Percentiles rank a stretch among this genome's conserved stretches.
Conservation (phyloP, 2,797 vertebrate species). For the Cossypha heuglini region DNA sequence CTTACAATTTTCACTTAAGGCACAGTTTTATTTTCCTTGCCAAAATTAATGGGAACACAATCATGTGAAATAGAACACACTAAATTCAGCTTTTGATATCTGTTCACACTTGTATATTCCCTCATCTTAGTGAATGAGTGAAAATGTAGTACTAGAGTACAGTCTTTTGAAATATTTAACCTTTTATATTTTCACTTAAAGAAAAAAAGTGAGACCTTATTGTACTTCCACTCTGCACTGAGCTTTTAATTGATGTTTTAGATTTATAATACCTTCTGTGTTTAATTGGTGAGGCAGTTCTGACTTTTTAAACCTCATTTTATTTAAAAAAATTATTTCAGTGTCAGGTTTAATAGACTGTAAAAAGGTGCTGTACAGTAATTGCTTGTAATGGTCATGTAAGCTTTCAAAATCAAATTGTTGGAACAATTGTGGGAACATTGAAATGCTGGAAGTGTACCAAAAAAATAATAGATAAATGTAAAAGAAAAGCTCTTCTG, state of each 20-base stretch:
- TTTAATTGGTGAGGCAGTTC: background rate
- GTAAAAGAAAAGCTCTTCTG: background rate
- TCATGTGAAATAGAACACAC: background rate
- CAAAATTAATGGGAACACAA: background rate
- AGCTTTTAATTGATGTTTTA: slow-evolving; percentile 11
- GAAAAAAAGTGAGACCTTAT: background rate
- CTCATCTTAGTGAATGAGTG: background rate
- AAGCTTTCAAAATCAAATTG: slow-evolving; percentile 8
- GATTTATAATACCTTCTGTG: background rate
- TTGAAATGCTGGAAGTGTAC: background rate
- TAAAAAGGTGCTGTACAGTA: slow-evolving; percentile 13
- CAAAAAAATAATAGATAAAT: background rate
- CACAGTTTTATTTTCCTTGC: background rate
- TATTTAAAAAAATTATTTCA: slow-evolving; percentile 4
- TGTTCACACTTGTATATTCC: background rate
- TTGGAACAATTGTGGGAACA: background rate
- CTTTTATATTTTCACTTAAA: background rate
- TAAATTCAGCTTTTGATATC: background rate
- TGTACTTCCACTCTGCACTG: background rate
- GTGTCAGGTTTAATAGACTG: slow-evolving; percentile 20
- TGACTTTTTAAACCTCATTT: background rate
- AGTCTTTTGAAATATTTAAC: background rate
- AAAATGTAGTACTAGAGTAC: background rate
- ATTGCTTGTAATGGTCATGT: slow-evolving; percentile 29
- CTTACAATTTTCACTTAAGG: background rate